Base-by-base conservation (phyloP, 2,888 invertebrate genomes). In the Parasteatoda lunata region DNA sequence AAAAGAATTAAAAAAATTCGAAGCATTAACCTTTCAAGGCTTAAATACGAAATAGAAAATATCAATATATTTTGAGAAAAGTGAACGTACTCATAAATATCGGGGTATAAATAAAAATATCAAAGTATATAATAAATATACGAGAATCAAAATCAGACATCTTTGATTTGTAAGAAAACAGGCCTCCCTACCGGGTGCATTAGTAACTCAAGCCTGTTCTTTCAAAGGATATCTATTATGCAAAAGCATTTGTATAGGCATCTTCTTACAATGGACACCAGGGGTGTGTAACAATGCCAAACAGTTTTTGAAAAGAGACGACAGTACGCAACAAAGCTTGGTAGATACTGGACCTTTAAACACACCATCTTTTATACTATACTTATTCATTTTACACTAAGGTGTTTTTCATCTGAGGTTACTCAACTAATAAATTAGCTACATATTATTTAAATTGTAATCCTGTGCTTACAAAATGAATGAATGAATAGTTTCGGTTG, bases 111-210 rank as follows among this genome's bases (percentile, higher is more conserved):
- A 64, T 51, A 54, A 68, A 78, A 59, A 7, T 48, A 66, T 11
- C 66, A 68, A 64, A 71, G 52, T n/a, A n/a, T 59, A 68, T 48
- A 82, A 82, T 69, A 54, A 15, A 68, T 45, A 65, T 54, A 48
- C 65, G 70, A 76, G 71, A 78, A 82, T 76, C 59, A 49, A 6
- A 15, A 71, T 77, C 71, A 69, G 52, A 70, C 65, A 71, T 1
- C 47, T 84, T 77, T 77, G 76, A 83, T 83, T 77, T 70, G 76
- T 83, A 83, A 83, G 71, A 83, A 77, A 45, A 47, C 48, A 72
- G 49, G 54, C 68, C 66, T 77, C 51, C 64, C 65, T 69, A 65
- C 70, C 70, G 7, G 75, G 45, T 54, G 54, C 54, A 76, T 82
- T 82, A 69, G 75, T 47, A 82, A 80, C 77, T 72, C 11, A 69